Conservation (phyloP, 1,140 invertebrate genomes). For the Acromyrmex echinatior region DNA sequence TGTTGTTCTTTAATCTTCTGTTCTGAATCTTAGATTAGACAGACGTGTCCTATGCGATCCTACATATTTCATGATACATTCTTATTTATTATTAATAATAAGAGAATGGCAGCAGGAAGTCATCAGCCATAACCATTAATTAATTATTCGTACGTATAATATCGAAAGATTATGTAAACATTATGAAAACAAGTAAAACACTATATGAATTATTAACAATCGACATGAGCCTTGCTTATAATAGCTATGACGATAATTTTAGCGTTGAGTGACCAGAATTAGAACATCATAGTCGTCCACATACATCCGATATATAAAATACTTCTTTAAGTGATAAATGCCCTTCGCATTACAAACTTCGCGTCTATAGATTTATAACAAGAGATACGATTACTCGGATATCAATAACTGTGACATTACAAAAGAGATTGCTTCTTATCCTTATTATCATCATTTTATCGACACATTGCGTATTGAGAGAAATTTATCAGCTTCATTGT, state of each 20-base stretch:
- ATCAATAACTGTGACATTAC: constrained; percentile 33
- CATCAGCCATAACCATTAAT: not conserved
- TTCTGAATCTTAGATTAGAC: not conserved
- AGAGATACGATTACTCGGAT: not conserved
- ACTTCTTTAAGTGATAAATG: constrained; percentile 14
- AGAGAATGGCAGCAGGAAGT: not conserved
- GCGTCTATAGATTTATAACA: not conserved
- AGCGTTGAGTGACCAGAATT: not conserved
- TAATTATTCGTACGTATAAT: constrained; percentile 7
- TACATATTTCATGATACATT: not conserved
- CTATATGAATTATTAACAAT: constrained; percentile 22
- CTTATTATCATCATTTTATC: constrained; percentile 9
- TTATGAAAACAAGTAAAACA: not conserved
- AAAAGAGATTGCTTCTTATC: constrained; percentile 16
- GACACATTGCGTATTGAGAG: not conserved
- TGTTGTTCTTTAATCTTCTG: not conserved
- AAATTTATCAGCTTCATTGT: constrained; percentile 43
- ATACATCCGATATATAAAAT: not conserved
- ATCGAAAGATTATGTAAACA: not conserved
- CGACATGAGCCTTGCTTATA: not conserved
- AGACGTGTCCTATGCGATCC: not conserved
- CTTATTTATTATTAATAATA: constrained; percentile 27
- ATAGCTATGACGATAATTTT: not conserved
- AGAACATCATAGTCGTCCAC: not conserved
- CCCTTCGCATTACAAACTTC: not conserved